Evolutionary conservation across 2,113 vertebrate species (phyloP), one percentile per base, ranked within the genome.

Genomic region (Sebastes schlegelii): DNA sequence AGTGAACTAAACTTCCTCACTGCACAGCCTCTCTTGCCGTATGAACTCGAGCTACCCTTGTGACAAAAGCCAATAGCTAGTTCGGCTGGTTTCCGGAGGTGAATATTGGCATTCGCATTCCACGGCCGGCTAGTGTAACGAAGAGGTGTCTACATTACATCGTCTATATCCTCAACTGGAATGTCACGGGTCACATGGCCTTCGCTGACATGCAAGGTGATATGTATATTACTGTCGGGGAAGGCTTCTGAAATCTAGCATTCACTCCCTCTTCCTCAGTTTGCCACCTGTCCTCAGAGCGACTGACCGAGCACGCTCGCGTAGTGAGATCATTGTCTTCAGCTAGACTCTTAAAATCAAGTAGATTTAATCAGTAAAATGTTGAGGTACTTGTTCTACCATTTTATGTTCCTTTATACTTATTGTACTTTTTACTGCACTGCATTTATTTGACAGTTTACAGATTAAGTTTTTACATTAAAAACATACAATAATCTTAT

Each of bases 81-180:
- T 77, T 79, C 34, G 72, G 62, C 51, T 64, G 11, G 89, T 90
- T 92, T 92, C 85, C 82, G 55, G 88, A 88, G 89, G 81, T 78
- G 86, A 87, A 87, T 87, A 90, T 90, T 80, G 74, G 80, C 61
- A 78, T 86, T 83, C 66, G 64, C 85, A 90, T 92, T 92, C 85
- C 89, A 17, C 21, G 34, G 70, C 55, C 84, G 23, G 78, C 74
- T 92, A 89, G 75, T 92, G 89, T 90, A 52, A 92, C 77, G 48
- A 43, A 73, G 52, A 51, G 67, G 85, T 87, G 71, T 90, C 88
- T 87, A 70, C 87, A 83, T 93, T 92, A 90, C 90, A 16, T 62
- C 34, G 10, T 78, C 86, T 77, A 89, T 92, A 92, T 90, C 79
- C 88, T 86, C 83, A 62, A 51, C 43, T 5, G 57, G 88, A 89